Conservation (phyloP, 2,888 invertebrate species). For the Agonopterix subpropinquella region DNA sequence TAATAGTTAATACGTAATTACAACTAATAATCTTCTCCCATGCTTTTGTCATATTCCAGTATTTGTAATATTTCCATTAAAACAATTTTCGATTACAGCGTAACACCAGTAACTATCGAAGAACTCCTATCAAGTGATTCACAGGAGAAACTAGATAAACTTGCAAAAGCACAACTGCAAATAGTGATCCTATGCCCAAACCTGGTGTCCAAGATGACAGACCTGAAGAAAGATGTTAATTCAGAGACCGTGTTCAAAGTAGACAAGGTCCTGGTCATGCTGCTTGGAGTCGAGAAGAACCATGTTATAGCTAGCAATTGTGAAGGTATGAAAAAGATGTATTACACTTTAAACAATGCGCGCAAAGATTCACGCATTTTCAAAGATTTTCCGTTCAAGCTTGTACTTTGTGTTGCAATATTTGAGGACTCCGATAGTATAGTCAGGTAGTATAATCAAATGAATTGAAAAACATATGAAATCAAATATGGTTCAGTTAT, state of each 20-base stretch:
- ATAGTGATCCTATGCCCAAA: conserved; percentile 88
- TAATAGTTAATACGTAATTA: too few species aligned
- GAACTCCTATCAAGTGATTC: conserved; percentile 76
- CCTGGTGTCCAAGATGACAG: conserved; percentile 77
- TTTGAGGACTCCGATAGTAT: too few species aligned
- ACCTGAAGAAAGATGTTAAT: conserved; percentile 68
- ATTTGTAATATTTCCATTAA: too few species aligned
- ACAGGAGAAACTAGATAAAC: conserved; percentile 67
- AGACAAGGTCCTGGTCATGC: conserved; percentile 86
- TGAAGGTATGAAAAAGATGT: conserved; percentile 65
- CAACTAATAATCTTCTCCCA: too few species aligned
- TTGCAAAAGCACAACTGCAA: conserved; percentile 82
- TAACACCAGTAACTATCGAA: conserved; percentile 84
- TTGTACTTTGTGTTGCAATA: too few species aligned
- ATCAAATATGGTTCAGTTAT: too few species aligned
- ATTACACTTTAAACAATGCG: too few species aligned
- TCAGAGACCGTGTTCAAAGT: conserved; percentile 78
- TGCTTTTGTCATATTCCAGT: not conserved
- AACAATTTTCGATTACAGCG: conserved; percentile 63
- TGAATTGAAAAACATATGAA: too few species aligned
- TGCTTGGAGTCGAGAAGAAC: conserved; percentile 85
- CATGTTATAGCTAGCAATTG: conserved; percentile 81
- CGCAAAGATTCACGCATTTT: too few species aligned
- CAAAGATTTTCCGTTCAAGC: too few species aligned
- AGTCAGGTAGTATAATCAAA: too few species aligned